These are phyloP conservation scores for Mormyrus hasselquistii DNA, from an alignment of 2,797 vertebrate genomes.

Conservation along the genomic window DNA sequence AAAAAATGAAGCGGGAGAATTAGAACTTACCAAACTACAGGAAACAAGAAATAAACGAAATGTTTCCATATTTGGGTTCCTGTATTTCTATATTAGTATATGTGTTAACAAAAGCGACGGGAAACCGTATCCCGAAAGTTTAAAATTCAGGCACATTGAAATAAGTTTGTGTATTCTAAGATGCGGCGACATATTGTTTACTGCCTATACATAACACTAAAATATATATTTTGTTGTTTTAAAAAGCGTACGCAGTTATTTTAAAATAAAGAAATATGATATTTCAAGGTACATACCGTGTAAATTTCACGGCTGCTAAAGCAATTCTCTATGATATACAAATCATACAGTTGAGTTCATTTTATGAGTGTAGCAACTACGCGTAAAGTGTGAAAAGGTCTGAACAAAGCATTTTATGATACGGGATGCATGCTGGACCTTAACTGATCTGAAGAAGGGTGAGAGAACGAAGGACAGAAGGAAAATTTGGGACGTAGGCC, in stretches of 20 bases:
- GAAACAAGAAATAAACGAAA: not conserved
- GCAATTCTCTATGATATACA: not conserved
- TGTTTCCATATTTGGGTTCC: not conserved
- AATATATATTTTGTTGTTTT: not conserved
- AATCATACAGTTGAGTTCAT: not conserved
- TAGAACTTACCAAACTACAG: not conserved
- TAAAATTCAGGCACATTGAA: not conserved
- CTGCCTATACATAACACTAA: not conserved
- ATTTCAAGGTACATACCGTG: not conserved
- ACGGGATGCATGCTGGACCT: not conserved
- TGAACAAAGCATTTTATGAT: not conserved
- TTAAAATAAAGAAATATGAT: not conserved
- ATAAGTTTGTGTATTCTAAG: not conserved
- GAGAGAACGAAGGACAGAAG: conserved; percentile 48
- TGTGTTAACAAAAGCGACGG: not conserved
- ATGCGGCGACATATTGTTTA: not conserved
- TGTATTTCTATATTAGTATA: not conserved
- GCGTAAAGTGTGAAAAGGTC: not conserved
- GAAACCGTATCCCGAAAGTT: not conserved
- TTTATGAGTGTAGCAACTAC: not conserved
- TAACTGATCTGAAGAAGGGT: not conserved
- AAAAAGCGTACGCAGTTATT: not conserved
- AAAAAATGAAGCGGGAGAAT: conserved; percentile 23
- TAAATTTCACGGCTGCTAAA: not conserved
- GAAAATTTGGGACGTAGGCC: conserved; percentile 40